Conservation (phyloP, 2,888 invertebrate genomes). For the Magallana nippona region DNA sequence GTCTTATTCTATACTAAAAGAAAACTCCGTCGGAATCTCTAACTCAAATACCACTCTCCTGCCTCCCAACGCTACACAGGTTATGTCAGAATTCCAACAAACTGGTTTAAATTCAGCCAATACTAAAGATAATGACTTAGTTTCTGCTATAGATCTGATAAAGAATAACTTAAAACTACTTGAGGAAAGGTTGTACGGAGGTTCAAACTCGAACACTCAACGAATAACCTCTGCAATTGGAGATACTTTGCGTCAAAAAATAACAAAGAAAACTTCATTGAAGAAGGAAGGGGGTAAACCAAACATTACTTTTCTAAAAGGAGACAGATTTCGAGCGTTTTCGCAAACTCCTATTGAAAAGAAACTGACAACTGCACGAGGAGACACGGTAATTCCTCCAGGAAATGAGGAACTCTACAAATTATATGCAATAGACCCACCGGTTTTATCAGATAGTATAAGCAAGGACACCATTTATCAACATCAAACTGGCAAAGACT, state of each 20-base stretch:
- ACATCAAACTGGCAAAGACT: background rate
- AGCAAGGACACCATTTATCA: background rate
- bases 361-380: background rate
- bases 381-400: background rate
- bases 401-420: slow-evolving; percentile 10
- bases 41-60: background rate
- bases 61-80: background rate
- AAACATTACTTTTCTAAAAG: slow-evolving; percentile 16
- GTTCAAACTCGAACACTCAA: background rate
- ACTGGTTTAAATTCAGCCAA: background rate
- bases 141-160: slow-evolving; percentile 13
- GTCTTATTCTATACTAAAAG: background rate
- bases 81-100: slow-evolving; percentile 1
- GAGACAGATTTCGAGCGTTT: background rate
- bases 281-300: background rate
- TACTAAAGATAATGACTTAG: background rate
- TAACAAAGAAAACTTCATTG: background rate
- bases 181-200: background rate
- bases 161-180: slow-evolving; percentile 14
- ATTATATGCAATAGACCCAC: slow-evolving; percentile 23
- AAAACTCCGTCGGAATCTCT: background rate
- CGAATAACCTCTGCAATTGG: background rate
- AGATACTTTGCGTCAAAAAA: slow-evolving; percentile 11
- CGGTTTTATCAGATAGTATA: slow-evolving; percentile 13
- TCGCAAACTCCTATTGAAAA: background rate